Conservation (phyloP, 2,888 invertebrate genomes). For the Diarsia brunnea region DNA sequence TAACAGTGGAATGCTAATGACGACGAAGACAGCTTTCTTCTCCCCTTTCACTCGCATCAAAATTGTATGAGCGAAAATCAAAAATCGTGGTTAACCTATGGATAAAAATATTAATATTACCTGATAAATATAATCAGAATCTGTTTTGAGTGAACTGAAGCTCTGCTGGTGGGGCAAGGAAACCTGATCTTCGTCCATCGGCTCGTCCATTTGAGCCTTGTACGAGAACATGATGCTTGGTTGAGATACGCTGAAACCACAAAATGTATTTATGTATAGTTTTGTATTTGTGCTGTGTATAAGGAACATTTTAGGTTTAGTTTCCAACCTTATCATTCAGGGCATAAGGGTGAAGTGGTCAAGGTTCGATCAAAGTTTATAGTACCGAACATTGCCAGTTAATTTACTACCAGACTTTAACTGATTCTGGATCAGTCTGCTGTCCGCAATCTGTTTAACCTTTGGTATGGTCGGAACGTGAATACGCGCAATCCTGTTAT, state of each 20-base stretch:
- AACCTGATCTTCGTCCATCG: slow-evolving; percentile 94
- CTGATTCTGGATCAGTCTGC: too few species aligned
- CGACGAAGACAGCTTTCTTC: neutral
- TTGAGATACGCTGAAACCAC: slow-evolving; percentile 91
- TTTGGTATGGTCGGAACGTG: too few species aligned
- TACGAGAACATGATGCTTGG: slow-evolving; percentile 95
- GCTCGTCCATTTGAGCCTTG: slow-evolving; percentile 95
- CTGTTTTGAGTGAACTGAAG: slow-evolving; percentile 93
- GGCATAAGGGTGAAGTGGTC: neutral
- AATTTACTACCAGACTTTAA: too few species aligned
- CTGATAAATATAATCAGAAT: slow-evolving; percentile 94
- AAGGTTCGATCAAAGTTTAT: neutral
- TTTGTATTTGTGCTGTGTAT: neutral
- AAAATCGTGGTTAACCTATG: neutral
- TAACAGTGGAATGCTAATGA: neutral
- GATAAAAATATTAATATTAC: slow-evolving; percentile 75
- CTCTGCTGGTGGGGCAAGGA: slow-evolving; percentile 94
- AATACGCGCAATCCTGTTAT: too few species aligned
- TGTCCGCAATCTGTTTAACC: neutral
- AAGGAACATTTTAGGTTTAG: neutral
- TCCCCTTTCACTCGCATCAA: neutral
- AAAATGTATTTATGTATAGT: slow-evolving; percentile 2
- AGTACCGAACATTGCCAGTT: too few species aligned
- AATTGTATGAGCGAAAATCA: neutral
- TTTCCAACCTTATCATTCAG: neutral